Conservation (phyloP, 2,797 vertebrate species). For the Sciaenops ocellatus region DNA sequence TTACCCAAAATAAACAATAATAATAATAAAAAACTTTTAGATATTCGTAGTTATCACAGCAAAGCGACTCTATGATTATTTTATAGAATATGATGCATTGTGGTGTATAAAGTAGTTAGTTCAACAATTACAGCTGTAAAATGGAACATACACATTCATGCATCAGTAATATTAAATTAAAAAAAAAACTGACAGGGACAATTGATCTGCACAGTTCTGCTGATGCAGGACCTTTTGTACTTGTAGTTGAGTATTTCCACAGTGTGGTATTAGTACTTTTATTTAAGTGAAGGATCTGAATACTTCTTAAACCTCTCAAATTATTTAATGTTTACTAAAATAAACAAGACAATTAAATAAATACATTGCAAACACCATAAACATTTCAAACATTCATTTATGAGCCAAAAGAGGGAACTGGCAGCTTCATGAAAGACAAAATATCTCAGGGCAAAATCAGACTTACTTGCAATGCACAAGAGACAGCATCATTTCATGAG, state of each 20-base stretch:
- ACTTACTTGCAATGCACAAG: not conserved
- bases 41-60: no score
- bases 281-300: not conserved
- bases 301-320: not conserved
- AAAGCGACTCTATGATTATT: no score
- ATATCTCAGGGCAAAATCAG: constrained; percentile 1
- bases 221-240: not conserved
- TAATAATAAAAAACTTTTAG: no score
- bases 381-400: not conserved
- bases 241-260: not conserved
- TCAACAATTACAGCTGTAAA: no score
- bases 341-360: not conserved
- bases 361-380: not conserved
- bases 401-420: not conserved
- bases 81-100: no score
- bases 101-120: no score
- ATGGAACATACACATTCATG: no score
- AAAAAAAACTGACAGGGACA: not conserved
- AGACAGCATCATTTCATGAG: constrained; percentile 9
- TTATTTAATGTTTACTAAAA: not conserved
- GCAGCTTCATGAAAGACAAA: not conserved
- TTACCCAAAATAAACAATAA: no score
- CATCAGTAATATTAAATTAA: no score
- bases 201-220: not conserved
- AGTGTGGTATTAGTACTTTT: not conserved